A percentile compares a stretch with the other conserved stretches of the same genome.
Conservation (phyloP, 2,888 invertebrate genomes). For the Incurvaria masculella region DNA sequence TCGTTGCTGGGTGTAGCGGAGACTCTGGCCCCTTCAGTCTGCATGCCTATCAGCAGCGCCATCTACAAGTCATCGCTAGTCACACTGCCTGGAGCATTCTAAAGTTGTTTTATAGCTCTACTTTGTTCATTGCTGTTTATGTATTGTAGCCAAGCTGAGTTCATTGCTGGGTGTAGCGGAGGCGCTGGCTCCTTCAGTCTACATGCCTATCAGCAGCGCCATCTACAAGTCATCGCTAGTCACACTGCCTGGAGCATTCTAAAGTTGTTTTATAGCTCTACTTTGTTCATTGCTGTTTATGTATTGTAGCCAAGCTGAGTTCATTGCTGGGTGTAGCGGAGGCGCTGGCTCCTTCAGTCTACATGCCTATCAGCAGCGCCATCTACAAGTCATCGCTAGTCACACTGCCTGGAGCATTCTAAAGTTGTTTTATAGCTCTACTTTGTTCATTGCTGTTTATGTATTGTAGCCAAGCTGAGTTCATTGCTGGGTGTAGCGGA, state of each 20-base stretch:
- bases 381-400: conserved; percentile 52
- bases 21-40: no score
- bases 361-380: conserved; percentile 53
- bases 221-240: conserved; percentile 52
- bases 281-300: no score
- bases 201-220: conserved; percentile 53
- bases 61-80: no score
- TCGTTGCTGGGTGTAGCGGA: no score
- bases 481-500: conserved; percentile 58
- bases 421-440: no score
- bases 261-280: no score
- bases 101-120: no score
- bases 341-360: conserved; percentile 52
- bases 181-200: conserved; percentile 52
- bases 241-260: conserved; percentile 53
- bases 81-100: no score
- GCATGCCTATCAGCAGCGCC: no score
- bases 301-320: conserved; percentile 47
- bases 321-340: conserved; percentile 58
- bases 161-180: conserved; percentile 58
- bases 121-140: no score
- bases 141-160: conserved; percentile 47
- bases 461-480: conserved; percentile 40
- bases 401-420: conserved; percentile 53
- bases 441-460: no score